These are phyloP conservation scores for Malachius bipustulatus DNA, from an alignment of 2,888 invertebrate genomes.

Conservation along the genomic window DNA sequence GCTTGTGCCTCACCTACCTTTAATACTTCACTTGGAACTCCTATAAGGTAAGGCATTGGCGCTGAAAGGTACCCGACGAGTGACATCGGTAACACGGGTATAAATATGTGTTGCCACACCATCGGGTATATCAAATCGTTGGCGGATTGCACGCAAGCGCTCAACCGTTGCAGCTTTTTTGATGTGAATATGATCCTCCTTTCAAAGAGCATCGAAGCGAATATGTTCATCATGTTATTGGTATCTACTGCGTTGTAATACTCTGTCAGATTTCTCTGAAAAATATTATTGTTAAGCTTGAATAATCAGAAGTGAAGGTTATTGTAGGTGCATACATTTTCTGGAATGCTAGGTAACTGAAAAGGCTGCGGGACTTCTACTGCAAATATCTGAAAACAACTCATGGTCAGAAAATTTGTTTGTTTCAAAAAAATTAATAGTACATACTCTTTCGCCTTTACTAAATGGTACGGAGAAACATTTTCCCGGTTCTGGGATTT, in stretches of 20 bases:
- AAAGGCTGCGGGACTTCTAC: conserved; percentile 68
- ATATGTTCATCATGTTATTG: conserved; percentile 89
- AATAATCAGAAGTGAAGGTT: conserved; percentile 4
- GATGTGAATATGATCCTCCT: conserved; percentile 89
- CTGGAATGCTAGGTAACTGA: conserved; percentile 86
- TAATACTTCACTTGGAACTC: conserved; percentile 78
- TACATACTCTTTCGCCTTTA: conserved; percentile 46
- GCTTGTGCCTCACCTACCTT: conserved; percentile 51
- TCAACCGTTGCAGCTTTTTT: conserved; percentile 74
- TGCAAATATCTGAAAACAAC: conserved; percentile 65
- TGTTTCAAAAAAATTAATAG: too few relatives aligned
- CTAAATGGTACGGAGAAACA: conserved; percentile 50
- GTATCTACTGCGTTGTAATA: conserved; percentile 96
- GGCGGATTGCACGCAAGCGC: conserved; percentile 88
- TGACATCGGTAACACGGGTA: conserved; percentile 83
- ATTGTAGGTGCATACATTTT: conserved; percentile 63
- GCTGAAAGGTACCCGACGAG: conserved; percentile 84
- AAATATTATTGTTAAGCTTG: conserved; percentile 13
- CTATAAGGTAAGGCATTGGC: conserved; percentile 97
- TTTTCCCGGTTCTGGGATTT: conserved; percentile 57
- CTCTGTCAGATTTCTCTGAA: conserved; percentile 90
- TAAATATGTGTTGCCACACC: conserved; percentile 98
- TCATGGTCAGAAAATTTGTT: too few relatives aligned
- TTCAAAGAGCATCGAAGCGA: conserved; percentile 92
- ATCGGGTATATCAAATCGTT: conserved; percentile 93